Evolutionary conservation across 2,797 vertebrate genomes (phyloP).

Genomic region (Chromis chromis): DNA sequence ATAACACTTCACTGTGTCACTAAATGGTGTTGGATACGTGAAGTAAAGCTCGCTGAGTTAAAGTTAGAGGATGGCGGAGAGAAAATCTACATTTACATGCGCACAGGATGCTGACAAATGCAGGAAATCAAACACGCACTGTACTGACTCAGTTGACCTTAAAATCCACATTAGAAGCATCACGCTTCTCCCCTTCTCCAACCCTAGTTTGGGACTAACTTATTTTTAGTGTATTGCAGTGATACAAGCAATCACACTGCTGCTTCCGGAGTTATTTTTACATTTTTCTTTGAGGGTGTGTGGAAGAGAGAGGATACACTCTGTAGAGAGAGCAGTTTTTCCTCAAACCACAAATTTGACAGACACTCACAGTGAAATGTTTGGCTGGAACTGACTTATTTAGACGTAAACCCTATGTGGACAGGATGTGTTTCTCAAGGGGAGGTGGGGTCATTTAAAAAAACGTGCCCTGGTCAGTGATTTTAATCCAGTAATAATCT

Average conservation of each 20-base stretch:
- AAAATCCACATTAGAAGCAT: background rate
- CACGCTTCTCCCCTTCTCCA: background rate
- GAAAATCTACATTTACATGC: too few relatives aligned
- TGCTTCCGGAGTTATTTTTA: background rate
- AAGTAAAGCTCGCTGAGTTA: background rate
- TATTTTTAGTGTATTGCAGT: background rate
- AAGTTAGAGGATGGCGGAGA: background rate
- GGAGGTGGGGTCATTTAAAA: background rate
- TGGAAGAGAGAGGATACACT: background rate
- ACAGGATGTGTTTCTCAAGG: background rate
- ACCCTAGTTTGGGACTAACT: background rate
- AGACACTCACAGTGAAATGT: background rate
- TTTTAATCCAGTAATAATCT: background rate
- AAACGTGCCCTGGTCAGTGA: background rate
- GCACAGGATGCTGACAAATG: too few relatives aligned
- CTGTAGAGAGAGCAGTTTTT: background rate
- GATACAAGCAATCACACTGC: background rate
- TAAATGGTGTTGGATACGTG: background rate
- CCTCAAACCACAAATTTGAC: background rate
- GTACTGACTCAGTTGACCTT: background rate
- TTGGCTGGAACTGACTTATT: background rate
- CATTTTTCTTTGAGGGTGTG: background rate
- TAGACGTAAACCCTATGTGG: background rate
- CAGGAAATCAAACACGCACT: background rate
- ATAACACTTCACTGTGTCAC: background rate